These are phyloP conservation scores for Drosophila nebulosa DNA, from an alignment of 1,140 invertebrate genomes.

Conservation along the genomic window DNA sequence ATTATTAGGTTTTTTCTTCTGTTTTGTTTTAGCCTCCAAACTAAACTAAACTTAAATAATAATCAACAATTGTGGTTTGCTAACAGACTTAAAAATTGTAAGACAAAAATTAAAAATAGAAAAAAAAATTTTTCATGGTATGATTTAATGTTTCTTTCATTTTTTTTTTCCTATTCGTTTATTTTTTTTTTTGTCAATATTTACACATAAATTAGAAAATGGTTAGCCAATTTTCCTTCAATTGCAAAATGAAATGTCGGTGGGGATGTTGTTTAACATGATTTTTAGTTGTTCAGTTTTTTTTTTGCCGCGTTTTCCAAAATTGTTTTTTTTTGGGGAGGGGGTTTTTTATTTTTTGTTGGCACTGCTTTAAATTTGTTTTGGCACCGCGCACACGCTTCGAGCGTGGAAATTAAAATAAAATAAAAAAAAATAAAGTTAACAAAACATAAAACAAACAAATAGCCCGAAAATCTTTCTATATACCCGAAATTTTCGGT, in stretches of 20 bases:
- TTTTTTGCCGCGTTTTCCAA: conserved; percentile 5
- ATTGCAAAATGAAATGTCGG: conserved; percentile 39
- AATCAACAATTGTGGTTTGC: conserved; percentile 77
- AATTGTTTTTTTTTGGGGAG: conserved; percentile 3
- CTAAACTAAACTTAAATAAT: conserved; percentile 81
- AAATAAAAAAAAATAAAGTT: conserved; percentile 27
- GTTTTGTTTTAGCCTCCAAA: conserved; percentile 72
- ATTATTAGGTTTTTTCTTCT: not conserved
- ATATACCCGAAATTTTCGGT: too few relatives aligned
- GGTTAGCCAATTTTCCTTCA: conserved; percentile 29
- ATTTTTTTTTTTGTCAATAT: conserved; percentile 27
- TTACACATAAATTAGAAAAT: conserved; percentile 47
- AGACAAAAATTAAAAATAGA: conserved; percentile 44
- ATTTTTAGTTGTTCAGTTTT: conserved; percentile 3
- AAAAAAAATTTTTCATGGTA: conserved; percentile 49
- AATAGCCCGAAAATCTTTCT: not conserved
- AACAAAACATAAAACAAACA: not conserved
- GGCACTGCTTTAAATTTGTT: conserved; percentile 72
- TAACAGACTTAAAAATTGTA: conserved; percentile 70
- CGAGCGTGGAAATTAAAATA: conserved; percentile 63
- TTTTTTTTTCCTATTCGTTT: conserved; percentile 9
- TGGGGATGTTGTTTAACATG: conserved; percentile 59
- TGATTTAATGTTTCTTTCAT: not conserved
- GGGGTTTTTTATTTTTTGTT: conserved; percentile 47
- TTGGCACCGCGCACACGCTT: conserved; percentile 75